A percentile compares a stretch with the other conserved stretches of the same genome.
Conservation (phyloP, 1,140 invertebrate species). For the Epicauta chinensis region DNA sequence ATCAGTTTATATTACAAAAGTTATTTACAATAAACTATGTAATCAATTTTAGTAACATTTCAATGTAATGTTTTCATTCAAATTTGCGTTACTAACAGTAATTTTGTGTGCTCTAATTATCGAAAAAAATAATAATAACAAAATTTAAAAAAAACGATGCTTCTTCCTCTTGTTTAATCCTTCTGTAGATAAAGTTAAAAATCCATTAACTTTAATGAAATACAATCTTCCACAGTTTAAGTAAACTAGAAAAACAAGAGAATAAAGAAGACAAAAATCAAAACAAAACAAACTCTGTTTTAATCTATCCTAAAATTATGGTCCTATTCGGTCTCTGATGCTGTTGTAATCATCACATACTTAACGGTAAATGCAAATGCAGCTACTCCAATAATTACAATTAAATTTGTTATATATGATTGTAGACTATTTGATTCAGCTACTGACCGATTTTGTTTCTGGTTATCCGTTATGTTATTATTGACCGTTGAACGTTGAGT, state of each 20-base stretch:
- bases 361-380: slow-evolving; percentile 81
- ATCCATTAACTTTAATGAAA: slow-evolving; percentile 7
- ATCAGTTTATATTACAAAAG: slow-evolving; percentile 11
- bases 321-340: slow-evolving; percentile 26
- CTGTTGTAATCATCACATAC: slow-evolving; percentile 61
- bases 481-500: slow-evolving; percentile 38
- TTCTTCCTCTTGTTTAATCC: background rate
- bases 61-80: slow-evolving; percentile 4
- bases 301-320: too few species aligned
- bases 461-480: slow-evolving; percentile 42
- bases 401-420: slow-evolving; percentile 69
- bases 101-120: too few species aligned
- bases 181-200: slow-evolving; percentile 6
- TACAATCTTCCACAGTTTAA: slow-evolving; percentile 5
- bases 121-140: background rate
- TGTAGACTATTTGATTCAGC: slow-evolving; percentile 62
- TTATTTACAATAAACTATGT: slow-evolving; percentile 13
- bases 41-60: background rate
- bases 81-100: background rate
- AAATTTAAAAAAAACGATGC: background rate
- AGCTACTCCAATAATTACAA: slow-evolving; percentile 76
- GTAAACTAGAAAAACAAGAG: slow-evolving; percentile 11
- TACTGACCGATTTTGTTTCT: slow-evolving; percentile 47
- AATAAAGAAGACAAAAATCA: slow-evolving; percentile 4
- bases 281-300: too few species aligned